Evolutionary conservation across 1,140 invertebrate species (phyloP), one percentile per base, ranked within the genome.

Genomic region (Neomicropteryx cornuta): DNA sequence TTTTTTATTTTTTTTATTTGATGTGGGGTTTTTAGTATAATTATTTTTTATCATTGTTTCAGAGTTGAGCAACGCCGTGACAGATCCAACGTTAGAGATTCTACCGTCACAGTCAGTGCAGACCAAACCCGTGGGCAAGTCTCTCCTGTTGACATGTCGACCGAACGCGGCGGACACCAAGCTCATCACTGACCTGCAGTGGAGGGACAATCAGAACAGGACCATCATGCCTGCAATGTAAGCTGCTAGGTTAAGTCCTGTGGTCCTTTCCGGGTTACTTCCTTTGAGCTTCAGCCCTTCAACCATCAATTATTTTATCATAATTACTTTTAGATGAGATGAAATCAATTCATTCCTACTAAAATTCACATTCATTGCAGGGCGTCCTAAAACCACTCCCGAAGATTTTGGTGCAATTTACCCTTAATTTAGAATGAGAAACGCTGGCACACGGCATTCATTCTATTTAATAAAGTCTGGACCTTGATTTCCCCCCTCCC

Each of bases 91-190:
- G n/a, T n/a, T n/a, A n/a, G n/a, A n/a, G 50, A 84, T 87, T 44
- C 70, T 74, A 43, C 83, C 83, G 6, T 66, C 51, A 18, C 73
- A 73, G 33, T 66, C 74, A 18, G 66, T 73, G 5, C 76, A 81
- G 53, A 71, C 72, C 2, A 83, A 77, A 45, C 62, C 81, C 0
- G 70, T 83, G 1, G 80, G 80, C n/a, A 72, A 73, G 37, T 73
- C 72, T 10, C 63, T 83, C 19, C 70, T 83, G 22, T 55, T 87
- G 38, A 84, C 81, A 2, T 87, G 83, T 53, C 70, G 71, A 41
- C 72, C 77, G 2, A 70, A 66, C 34, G 77, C 76, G 2, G 70
- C 68, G 1, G 68, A 84, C 43, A 56, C 66, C 1, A 55, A 58
- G 3, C 63, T 82, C 11, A 70, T 84, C 19, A 68, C 67, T 2